Evolutionary conservation across 2,113 vertebrate genomes (phyloP).

Genomic region (Psittacula cyanocephala): DNA sequence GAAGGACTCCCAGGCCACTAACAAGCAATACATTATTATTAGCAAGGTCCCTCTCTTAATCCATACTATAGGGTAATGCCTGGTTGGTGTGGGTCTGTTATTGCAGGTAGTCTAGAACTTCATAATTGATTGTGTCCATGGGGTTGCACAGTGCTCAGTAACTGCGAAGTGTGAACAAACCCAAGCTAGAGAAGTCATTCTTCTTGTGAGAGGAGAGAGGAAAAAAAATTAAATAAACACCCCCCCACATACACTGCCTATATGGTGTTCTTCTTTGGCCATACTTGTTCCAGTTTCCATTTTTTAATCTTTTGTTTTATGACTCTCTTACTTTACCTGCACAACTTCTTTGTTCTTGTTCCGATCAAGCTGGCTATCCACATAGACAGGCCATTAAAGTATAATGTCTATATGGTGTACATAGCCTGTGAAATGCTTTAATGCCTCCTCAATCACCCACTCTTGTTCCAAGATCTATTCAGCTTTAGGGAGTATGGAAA

Average conservation of each 20-base stretch:
- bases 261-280: neutral
- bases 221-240: neutral
- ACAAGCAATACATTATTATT: neutral
- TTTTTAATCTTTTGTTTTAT: neutral
- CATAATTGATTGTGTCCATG: neutral
- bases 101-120: neutral
- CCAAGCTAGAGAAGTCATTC: neutral
- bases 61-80: neutral
- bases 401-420: neutral
- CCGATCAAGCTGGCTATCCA: neutral
- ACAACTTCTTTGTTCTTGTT: neutral
- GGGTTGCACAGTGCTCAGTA: neutral
- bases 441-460: neutral
- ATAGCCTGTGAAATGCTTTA: neutral
- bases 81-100: neutral
- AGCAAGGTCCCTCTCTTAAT: neutral
- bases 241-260: accelerated
- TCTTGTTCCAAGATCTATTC: neutral
- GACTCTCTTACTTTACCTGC: neutral
- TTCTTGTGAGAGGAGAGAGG: neutral
- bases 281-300: neutral
- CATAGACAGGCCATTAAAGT: neutral
- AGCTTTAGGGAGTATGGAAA: neutral
- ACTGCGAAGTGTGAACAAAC: neutral
- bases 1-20: neutral